These are phyloP conservation scores for Elgaria multicarinata DNA, from an alignment of 2,113 vertebrate species.

Conservation along the genomic window DNA sequence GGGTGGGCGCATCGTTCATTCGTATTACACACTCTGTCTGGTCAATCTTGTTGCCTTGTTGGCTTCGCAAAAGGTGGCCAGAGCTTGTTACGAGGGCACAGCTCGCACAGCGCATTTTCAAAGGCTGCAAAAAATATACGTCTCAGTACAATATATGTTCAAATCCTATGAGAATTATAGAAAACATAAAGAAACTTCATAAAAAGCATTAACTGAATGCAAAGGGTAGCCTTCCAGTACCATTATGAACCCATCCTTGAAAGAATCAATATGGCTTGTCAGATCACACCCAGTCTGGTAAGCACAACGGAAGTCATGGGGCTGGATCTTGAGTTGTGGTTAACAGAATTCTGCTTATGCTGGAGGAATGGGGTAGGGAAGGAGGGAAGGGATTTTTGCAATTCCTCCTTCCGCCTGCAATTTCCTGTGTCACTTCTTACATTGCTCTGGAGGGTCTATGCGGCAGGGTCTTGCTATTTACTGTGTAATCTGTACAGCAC, in stretches of 20 bases:
- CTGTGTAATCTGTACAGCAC: no score
- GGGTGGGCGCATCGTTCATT: conserved; percentile 94
- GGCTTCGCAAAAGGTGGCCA: conserved; percentile 88
- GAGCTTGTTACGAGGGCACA: conserved; percentile 96
- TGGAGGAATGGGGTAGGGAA: not conserved
- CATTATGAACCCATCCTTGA: not conserved
- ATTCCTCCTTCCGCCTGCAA: no score
- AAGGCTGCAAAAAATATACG: conserved; percentile 80
- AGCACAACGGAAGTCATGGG: not conserved
- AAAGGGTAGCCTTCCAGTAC: not conserved
- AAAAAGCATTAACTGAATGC: not conserved
- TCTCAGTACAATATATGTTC: conserved; percentile 11
- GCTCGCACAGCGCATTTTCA: conserved; percentile 91
- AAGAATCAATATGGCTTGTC: not conserved
- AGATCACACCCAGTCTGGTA: not conserved
- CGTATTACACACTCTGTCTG: conserved; percentile 92
- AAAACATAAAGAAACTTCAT: no score
- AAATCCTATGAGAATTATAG: not conserved
- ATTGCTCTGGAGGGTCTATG: no score
- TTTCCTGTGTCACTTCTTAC: no score
- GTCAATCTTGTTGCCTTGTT: conserved; percentile 88
- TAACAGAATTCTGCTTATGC: not conserved
- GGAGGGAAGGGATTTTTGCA: not conserved
- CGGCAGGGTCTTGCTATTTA: no score
- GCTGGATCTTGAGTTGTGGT: not conserved